Percentiles rank a stretch among this genome's conserved stretches.
Evolutionary conservation across 2,888 invertebrate species (phyloP).

Genomic region (Pelosia muscerda): DNA sequence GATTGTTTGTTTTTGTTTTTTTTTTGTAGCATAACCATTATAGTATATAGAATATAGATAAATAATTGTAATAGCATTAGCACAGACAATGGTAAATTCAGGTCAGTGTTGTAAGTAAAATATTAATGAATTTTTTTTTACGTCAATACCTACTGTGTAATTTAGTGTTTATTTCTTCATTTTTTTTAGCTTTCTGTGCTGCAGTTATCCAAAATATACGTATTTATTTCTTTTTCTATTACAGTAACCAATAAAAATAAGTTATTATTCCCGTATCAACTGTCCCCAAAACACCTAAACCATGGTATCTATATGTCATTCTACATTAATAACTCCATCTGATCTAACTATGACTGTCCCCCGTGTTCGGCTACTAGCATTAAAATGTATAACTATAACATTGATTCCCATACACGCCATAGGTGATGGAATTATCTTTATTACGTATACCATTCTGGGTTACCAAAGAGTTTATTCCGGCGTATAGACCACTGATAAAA

Average conservation of each 20-base stretch:
- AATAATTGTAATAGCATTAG: too few relatives aligned
- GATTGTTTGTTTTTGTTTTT: too few relatives aligned
- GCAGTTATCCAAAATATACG: too few relatives aligned
- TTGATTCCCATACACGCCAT: conserved; percentile 26
- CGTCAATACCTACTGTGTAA: too few relatives aligned
- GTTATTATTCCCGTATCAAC: neutral
- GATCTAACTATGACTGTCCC: conserved; percentile 36
- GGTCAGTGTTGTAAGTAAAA: too few relatives aligned
- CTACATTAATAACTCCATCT: conserved; percentile 44
- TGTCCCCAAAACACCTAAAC: neutral
- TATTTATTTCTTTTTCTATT: too few relatives aligned
- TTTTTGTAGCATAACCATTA: too few relatives aligned
- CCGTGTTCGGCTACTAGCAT: conserved; percentile 39
- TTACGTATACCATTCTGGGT: conserved; percentile 7
- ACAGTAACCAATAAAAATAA: neutral
- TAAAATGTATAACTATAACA: conserved; percentile 35
- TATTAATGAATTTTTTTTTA: too few relatives aligned
- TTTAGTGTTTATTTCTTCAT: too few relatives aligned
- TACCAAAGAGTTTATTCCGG: conserved; percentile 6
- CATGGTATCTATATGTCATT: conserved; percentile 20
- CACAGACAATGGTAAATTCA: too few relatives aligned
- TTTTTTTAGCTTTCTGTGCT: too few relatives aligned
- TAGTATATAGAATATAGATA: too few relatives aligned
- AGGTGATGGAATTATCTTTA: conserved; percentile 46
- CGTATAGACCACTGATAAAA: conserved; percentile 33